Evolutionary conservation across 1,140 invertebrate genomes (phyloP).

Genomic region (Brachionus calyciflorus): DNA sequence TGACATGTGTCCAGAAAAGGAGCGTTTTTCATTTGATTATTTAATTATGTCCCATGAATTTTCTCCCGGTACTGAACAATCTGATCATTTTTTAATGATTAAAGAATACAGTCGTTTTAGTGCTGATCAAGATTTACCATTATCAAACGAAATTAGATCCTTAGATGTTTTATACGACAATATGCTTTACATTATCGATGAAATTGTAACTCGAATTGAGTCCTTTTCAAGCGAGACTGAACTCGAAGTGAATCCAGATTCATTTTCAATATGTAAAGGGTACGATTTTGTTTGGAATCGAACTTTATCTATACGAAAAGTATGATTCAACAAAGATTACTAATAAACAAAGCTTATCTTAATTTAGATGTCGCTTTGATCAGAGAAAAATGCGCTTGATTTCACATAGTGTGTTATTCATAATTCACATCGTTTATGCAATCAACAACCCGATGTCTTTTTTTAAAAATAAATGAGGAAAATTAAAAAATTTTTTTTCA

Average conservation of each 20-base stretch:
- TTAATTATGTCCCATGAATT: conserved; percentile 70
- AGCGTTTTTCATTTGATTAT: conserved; percentile 79
- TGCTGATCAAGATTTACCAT: conserved; percentile 68
- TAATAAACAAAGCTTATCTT: neutral
- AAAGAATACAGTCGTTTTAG: conserved; percentile 89
- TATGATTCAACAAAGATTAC: conserved; percentile 88
- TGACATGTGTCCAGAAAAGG: conserved; percentile 98
- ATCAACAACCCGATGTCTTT: conserved; percentile 79
- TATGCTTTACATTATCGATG: conserved; percentile 77
- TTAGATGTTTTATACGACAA: conserved; percentile 75
- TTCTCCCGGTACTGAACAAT: neutral
- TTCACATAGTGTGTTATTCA: conserved; percentile 93
- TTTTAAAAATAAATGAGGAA: conserved; percentile 91
- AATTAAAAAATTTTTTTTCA: conserved; percentile 94
- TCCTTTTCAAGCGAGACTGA: conserved; percentile 66
- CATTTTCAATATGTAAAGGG: conserved; percentile 63
- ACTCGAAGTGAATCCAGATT: conserved; percentile 51
- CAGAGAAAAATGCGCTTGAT: conserved; percentile 89
- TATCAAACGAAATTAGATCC: conserved; percentile 85
- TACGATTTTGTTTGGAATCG: conserved; percentile 64
- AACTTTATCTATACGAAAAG: conserved; percentile 79
- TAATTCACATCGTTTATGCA: conserved; percentile 80
- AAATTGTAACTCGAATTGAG: conserved; percentile 36
- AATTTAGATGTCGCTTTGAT: conserved; percentile 60
- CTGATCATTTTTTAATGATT: conserved; percentile 63